Base-by-base conservation (phyloP, 2,888 invertebrate species). In the Trichopria drosophilae region DNA sequence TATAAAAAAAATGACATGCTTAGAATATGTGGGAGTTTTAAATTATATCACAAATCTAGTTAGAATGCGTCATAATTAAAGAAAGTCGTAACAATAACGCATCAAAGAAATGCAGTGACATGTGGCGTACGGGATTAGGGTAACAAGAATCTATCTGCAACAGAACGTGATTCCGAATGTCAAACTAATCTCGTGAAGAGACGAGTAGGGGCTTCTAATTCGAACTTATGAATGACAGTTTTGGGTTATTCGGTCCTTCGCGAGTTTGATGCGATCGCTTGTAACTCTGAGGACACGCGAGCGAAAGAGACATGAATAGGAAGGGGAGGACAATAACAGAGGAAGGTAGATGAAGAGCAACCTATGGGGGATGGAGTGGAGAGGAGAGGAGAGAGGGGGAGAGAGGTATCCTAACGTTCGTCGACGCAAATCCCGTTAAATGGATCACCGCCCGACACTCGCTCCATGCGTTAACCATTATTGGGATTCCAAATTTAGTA, bases 361-460 rank as follows among this genome's bases (percentile, higher is more conserved):
- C 23, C 37, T 28, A 32, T 29, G 48, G 42, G 40, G 35, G 49
- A 31, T 35, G 10, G 13, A 13, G 4, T n/a, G 16, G 24, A 13
- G 41, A 35, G 31, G 10, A 29, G 12, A 22, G 13, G 36, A 36
- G 29, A 9, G 31, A 5, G 29, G 13, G 19, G 26, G 16, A 16
- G 20, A 7, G 20, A 7, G 15, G 13, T 19, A 32, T 44, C 36
- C 45, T 62, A 62, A 64, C 56, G 35, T 40, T 41, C 51, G 44
- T 40, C 28, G 64, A 61, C 60, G 60, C 40, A 52, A 58, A 66
- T 63, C 63, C 50, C 40, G 46, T 57, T 63, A 58, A 67, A 59
- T 46, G 50, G 48, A 60, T 58, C 57, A 39, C 35, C 39, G 23
- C 20, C 12, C 42, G 43, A 49, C 49, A 28, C 28, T 40, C 24